Evolutionary conservation across 1,140 invertebrate species (phyloP), one percentile per base, ranked within the genome.

Genomic region (Mizuhopecten yessoensis): DNA sequence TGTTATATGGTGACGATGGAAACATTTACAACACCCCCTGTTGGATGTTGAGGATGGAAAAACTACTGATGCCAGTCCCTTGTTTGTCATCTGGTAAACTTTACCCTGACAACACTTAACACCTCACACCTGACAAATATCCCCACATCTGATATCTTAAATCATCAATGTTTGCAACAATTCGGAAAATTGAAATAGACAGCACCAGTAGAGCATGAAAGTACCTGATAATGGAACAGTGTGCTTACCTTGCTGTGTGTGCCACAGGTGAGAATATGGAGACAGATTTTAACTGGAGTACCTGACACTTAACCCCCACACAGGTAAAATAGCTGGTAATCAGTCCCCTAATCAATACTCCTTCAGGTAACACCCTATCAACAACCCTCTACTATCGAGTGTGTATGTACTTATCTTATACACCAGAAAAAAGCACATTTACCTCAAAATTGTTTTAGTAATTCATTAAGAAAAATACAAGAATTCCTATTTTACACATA

Each of bases 291-390:
- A 75, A 9, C 57, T 29, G 5, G n/a, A 75, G 57, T 75, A 75
- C 57, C 57, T 75, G n/a, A 75, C 57, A 75, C 57, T 75, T 75
- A 29, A 75, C 57, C 57, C 45, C 57, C 57, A 75, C 57, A 75
- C 57, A 75, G 57, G 57, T 75, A 75, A 75, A 75, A 23, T 75
- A 75, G 0, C 57, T 29, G 57, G 57, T 75, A 75, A 75, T 75
- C 57, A 75, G 57, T n/a, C 11, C 57, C n/a, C 57, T 75, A 75
- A 75, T 75, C 57, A 75, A 75, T 75, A 29, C 57, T 75, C 23
- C 57, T 75, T 29, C 57, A 75, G 57, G 57, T 75, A 75, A 75
- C 57, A 75, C 23, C 57, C 15, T 75, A 75, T 75, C 57, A 75
- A 75, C 57, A 75, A 75, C 57, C n/a, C 57, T 29, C 57, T n/a